Base-by-base conservation (phyloP, 2,888 invertebrate species). In the Scaeva pyrastri region DNA sequence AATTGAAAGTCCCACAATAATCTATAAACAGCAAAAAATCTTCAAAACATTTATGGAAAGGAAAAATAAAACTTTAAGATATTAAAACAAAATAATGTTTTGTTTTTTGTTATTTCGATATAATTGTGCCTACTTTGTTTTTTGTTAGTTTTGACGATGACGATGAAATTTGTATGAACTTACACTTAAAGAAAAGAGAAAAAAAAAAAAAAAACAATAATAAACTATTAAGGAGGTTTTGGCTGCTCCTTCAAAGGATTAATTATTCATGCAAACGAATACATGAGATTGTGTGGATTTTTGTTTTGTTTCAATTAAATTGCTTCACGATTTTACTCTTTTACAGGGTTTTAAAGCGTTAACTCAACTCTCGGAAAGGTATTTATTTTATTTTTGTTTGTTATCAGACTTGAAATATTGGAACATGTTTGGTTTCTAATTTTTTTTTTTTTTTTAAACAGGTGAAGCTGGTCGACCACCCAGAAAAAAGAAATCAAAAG, bases 401-500 rank as follows among this genome's bases (percentile, higher is more conserved):
- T 55, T 19, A 14, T 36, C 5, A 14, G 8, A 14, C 50, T 48
- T 31, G 36, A 26, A 23, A 23, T 36, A 8, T 50, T 1, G 19
- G n/a, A 5, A 48, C 14, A 26, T 66, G 11, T 31, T 66, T 16
- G 3, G 3, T 23, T 0, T 23, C 36, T 43, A 31, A 39, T 19
- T 21, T 11, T 45, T 43, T 4, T 48, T 77, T 77, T 50, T 77
- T 41, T 78, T 74, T 50, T 55, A 55, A 11, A 48, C 31, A 91
- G 91, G 91, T 88, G 92, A 92, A 88, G 90, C 90, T 58, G 91
- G 91, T 62, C 89, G 91, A 77, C 92, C 91, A 88, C 91, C 92
- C 60, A 90, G 91, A 85, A 92, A 92, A 90, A 92, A 92, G 90
- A 92, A 91, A 88, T 79, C 90, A 77, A 91, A 92, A 88, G 93